Conservation (phyloP, 2,888 invertebrate genomes). For the Lochmaea capreae region DNA sequence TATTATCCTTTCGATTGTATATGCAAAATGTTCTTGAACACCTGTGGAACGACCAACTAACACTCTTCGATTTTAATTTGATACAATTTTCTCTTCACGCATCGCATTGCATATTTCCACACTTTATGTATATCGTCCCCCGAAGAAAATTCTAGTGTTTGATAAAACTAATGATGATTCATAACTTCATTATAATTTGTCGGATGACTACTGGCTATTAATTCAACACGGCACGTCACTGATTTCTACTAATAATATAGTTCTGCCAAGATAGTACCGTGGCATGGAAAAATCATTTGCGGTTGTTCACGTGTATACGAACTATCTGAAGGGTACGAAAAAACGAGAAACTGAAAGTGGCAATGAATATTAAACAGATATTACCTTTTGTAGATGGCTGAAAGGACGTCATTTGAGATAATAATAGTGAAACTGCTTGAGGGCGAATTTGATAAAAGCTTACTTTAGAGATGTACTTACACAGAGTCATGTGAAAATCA, state of each 20-base stretch:
- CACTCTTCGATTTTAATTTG: constrained; percentile 1
- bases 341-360: too few species aligned
- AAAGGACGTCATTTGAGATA: too few species aligned
- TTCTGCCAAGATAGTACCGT: not conserved
- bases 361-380: too few species aligned
- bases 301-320: not conserved
- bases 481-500: too few species aligned
- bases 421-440: too few species aligned
- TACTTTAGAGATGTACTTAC: too few species aligned
- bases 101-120: constrained; percentile 2
- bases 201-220: constrained; percentile 25
- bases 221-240: constrained; percentile 33
- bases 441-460: too few species aligned
- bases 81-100: constrained; percentile 6
- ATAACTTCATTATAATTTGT: constrained; percentile 38
- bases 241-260: constrained; percentile 23
- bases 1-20: not conserved
- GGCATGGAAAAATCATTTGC: not conserved
- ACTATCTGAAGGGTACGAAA: not conserved
- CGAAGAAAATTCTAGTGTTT: not conserved
- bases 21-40: not conserved
- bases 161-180: constrained; percentile 27
- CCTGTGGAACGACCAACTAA: not conserved
- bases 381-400: too few species aligned
- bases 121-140: constrained; percentile 2